These are phyloP conservation scores for Ephydatia muelleri DNA, from an alignment of 37 sponge, comb jelly and placozoan species.

Conservation along the genomic window DNA sequence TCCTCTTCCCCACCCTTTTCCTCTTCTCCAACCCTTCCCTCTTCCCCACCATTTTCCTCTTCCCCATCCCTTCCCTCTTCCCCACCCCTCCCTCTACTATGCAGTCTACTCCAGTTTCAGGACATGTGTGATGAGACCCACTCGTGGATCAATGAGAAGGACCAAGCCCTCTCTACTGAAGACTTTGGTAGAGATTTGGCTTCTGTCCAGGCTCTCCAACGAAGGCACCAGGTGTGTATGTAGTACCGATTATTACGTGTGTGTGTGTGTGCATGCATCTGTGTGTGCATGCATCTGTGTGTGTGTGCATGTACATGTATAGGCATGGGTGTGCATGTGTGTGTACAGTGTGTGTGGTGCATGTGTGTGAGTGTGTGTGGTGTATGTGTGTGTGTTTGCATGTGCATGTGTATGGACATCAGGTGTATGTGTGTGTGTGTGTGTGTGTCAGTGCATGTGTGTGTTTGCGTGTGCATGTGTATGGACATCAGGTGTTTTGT, in stretches of 20 bases:
- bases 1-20: too few relatives aligned
- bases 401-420: constrained; percentile 9
- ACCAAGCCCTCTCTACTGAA: constrained; percentile 80
- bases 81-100: too few relatives aligned
- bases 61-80: background rate
- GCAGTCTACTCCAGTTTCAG: constrained; percentile 73
- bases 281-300: constrained; percentile 19
- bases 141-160: constrained; percentile 92
- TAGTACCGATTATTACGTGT: background rate
- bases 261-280: background rate
- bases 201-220: constrained; percentile 85
- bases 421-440: constrained; percentile 42
- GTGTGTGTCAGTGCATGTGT: constrained; percentile 11
- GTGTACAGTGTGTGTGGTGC: background rate
- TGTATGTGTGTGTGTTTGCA: background rate
- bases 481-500: background rate
- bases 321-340: background rate
- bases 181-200: constrained; percentile 86
- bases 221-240: constrained; percentile 74
- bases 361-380: background rate
- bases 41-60: too few relatives aligned
- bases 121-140: constrained; percentile 91
- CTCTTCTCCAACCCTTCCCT: background rate
- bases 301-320: constrained; percentile 1
- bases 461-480: background rate